Base-by-base conservation (phyloP, 2,113 vertebrate genomes). In the Cyanoramphus novaezelandiae region DNA sequence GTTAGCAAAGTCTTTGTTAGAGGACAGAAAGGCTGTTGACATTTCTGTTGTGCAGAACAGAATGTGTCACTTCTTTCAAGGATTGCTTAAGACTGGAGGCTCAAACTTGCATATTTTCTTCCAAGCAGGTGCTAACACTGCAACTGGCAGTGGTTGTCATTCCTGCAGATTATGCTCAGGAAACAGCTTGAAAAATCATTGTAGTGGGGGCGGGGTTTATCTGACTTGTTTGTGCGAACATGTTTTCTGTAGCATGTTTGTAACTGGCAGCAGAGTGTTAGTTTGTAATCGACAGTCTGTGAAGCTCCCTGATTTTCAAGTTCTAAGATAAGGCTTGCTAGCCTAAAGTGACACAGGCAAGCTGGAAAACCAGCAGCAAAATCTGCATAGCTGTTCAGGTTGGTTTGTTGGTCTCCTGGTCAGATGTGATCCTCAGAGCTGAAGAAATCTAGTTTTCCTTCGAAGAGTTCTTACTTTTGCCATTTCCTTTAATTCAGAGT, bases 401-500 rank as follows among this genome's bases (percentile, higher is more conserved):
- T 88, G 31, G 9, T 68, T 71, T 43, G 6, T 62, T 20, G 6
- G 8, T 90, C 16, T 59, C 88, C 39, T 44, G 53, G 35, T 82
- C 12, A 46, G 9, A 20, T 39, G 55, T 63, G 10, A 37, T 71
- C 67, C 24, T 49, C 27, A 2, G 67, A 92, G 44, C 4, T 31
- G 37, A 13, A 33, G 53, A 65, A 90, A 23, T 62, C 2, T 9
- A 4, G 9, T 39, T 93, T 52, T 76, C 11, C 60, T 57, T 90
- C 71, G 37, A 80, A 49, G 29, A 1, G 2, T 49, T 78, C 88
- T 96, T 47, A 86, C 33, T 46, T 35, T 20, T 50, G 43, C 86
- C 47, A 3, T 97, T 69, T 97, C 62, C 28, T 23, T 97, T 81
- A 33, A 43, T 39, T 49, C 97, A 99, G 99, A 96, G 96, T 96